Base-by-base conservation (phyloP, 2,113 vertebrate species). In the Ctenodactylus gundi region DNA sequence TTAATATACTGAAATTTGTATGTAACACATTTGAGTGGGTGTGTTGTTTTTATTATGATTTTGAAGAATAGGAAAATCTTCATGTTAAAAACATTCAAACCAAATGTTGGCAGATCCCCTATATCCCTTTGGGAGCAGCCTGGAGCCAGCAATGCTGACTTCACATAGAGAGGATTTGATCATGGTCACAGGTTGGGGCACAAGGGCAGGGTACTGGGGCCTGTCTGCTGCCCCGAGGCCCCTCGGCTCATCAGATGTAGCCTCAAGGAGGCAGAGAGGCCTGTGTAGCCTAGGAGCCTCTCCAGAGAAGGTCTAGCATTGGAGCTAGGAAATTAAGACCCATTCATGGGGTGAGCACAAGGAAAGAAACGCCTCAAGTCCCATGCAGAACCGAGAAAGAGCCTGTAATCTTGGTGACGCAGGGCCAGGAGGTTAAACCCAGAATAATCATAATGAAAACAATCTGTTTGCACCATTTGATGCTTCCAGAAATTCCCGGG, bases 401-500 rank as follows among this genome's bases (percentile, higher is more conserved):
- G n/a, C 49, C 81, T 39, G 10, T 84, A 46, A 87, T 91, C 87
- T 68, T 39, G 51, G 76, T 91, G 92, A 96, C 17, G 4, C 78
- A 51, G 72, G 96, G 93, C 92, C 96, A 87, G 78, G 89, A 96
- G 92, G 95, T 96, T 95, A 97, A 97, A 84, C 49, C 88, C 92
- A 76, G 92, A 96, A 82, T 94, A 89, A 91, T 91, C 87, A 84
- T 95, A 93, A 97, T 96, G 84, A 95, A 96, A 97, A 96, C 95
- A 94, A 58, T 96, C 95, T 95, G 97, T 91, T 77, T 91, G 85
- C 70, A 85, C 81, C 51, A 78, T 64, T 18, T 15, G 72, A 91
- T 58, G 67, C 88, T 95, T 97, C 96, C 95, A 97, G 96, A 97
- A 95, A 94, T 95, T 96, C 88, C 94, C 15, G 65, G 97, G 94